Base-by-base conservation (phyloP, 2,888 invertebrate genomes). In the Lacanobia oleracea region DNA sequence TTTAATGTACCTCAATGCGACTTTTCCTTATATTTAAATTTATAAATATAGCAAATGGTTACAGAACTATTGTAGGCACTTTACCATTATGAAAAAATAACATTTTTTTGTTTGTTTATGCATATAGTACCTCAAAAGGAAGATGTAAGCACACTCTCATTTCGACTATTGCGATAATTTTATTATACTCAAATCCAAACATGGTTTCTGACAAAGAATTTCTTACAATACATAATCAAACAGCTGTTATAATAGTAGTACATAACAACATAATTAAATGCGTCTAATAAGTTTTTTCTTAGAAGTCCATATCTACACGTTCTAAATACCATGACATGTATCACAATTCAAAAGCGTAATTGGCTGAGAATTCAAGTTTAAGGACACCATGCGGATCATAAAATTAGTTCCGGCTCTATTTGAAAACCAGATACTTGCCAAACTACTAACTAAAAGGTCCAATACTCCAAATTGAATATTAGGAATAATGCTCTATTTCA, bases 281-380 rank as follows among this genome's bases (percentile, higher is more conserved):
- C n/a, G 2, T 0, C 0, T n/a, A 40, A 69, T 10, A 33, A 0
- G 8, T 56, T 75, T 74, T 76, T 70, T 56, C 50, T 33, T 12
- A 18, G 16, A 48, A 53, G 56, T 63, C 43, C 21, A 9, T 37
- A 21, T 68, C 48, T 48, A 9, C 33, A 67, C 45, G 27, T 78
- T 71, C 43, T 57, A 62, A 57, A 77, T 71, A 57, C 61, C 72
- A 48, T 75, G 18, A 77, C 77, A 75, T 57, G 21, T 40, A 27
- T 62, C 33, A 51, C 43, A 57, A 71, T 40, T 27, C 21, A 33
- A 12, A 45, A 18, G 18, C 56, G n/a, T 73, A 65, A 72, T 72
- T 72, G 60, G 16, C 12, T 7, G 18, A 21, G 37, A 23, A 76
- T 60, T 65, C 57, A 70, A 78, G 59, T 56, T 68, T 56, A 82